phyloP scores from a whole-genome alignment of 30 jellyfish, hydroid and myxozoan species.

The Sanderia malayensis region DNA sequence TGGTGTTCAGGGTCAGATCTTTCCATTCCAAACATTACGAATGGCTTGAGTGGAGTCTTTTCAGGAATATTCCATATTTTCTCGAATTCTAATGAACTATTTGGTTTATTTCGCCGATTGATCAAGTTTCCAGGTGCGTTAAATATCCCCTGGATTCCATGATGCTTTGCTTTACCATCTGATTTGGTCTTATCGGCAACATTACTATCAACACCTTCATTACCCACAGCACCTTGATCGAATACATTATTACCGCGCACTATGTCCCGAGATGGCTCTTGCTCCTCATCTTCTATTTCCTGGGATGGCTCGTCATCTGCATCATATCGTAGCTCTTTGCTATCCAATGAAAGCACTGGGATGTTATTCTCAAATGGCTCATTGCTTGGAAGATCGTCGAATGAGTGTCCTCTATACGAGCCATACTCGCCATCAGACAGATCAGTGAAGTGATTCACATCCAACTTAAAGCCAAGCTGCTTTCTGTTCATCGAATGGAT shows the following conservation, averaged over 20 bases:
- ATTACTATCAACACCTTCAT: too few relatives aligned
- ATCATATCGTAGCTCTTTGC: neutral
- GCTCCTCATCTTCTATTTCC: too few relatives aligned
- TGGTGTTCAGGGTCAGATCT: conserved; percentile 34
- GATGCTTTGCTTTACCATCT: too few relatives aligned
- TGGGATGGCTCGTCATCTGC: neutral
- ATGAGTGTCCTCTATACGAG: conserved; percentile 26
- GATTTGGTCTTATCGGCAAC: too few relatives aligned
- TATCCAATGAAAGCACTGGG: conserved; percentile 8
- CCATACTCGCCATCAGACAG: conserved; percentile 72
- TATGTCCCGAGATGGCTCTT: too few relatives aligned
- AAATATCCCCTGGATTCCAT: too few relatives aligned
- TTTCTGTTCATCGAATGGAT: conserved; percentile 84
- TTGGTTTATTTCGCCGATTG: too few relatives aligned
- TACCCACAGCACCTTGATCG: too few relatives aligned
- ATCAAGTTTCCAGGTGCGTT: too few relatives aligned
- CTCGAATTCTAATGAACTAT: too few relatives aligned
- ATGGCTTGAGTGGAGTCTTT: neutral
- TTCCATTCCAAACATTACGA: conserved; percentile 26
- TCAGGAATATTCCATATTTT: conserved; percentile 18
- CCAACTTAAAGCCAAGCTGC: conserved; percentile 59
- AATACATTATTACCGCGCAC: too few relatives aligned
- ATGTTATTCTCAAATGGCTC: conserved; percentile 25
- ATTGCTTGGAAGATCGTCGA: conserved; percentile 19
- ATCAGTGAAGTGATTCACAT: conserved; percentile 79